These are phyloP conservation scores for Urosaurus nigricauda DNA, from an alignment of 2,797 vertebrate species.

Conservation along the genomic window DNA sequence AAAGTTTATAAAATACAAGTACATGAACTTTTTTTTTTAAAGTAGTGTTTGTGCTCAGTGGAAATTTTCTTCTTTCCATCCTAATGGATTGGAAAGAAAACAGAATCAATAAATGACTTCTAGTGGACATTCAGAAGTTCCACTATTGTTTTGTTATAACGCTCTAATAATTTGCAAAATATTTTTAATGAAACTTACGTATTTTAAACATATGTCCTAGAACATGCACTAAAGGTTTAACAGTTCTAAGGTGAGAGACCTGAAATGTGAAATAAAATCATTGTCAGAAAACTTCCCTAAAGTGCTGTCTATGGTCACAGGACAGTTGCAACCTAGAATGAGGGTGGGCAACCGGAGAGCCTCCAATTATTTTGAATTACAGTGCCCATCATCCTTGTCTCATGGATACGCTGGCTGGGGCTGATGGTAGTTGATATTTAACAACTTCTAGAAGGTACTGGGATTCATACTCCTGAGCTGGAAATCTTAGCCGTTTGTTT, in stretches of 20 bases:
- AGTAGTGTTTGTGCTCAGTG: neutral
- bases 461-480: neutral
- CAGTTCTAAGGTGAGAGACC: neutral
- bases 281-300: neutral
- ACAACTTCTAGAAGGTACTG: too few species aligned
- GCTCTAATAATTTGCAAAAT: neutral
- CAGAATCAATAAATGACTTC: neutral
- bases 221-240: neutral
- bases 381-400: neutral
- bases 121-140: neutral
- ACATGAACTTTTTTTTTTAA: neutral
- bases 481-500: neutral
- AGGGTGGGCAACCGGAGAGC: neutral
- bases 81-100: neutral
- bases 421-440: neutral
- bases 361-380: neutral
- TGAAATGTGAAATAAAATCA: neutral
- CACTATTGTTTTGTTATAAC: neutral
- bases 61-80: neutral
- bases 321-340: too few species aligned
- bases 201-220: neutral
- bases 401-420: neutral
- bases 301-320: neutral
- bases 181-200: neutral
- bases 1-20: neutral